Evolutionary conservation across 1,140 invertebrate species (phyloP), one percentile per base, ranked within the genome.

Genomic region (Drosophila nikananu): DNA sequence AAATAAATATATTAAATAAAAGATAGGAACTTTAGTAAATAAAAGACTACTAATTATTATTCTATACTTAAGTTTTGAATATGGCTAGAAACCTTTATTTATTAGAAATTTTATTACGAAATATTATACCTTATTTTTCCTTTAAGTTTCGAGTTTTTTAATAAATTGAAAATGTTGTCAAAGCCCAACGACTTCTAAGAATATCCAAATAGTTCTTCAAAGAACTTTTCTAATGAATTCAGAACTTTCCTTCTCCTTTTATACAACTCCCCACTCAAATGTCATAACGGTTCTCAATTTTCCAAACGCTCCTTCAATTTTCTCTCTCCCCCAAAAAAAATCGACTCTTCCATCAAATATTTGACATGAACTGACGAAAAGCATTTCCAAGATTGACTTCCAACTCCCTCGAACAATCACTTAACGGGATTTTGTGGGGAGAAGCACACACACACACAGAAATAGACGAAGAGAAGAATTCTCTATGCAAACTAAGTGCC

Each of bases 401-500:
- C 51, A 74, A 52, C 68, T 73, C 58, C 66, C 72, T 75, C 58
- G 41, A 46, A 75, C 72, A 75, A 70, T 70, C 75, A 70, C 75
- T 68, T 89, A 87, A 89, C 83, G 83, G 81, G 81, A 81, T 44
- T 52, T 44, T 25, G 49, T 27, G 39, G 51, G 35, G 49, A 67
- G 54, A 55, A 17, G 27, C 27, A 13, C 9, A 6, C 6, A 19
- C 10, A 44, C n/a, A n/a, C n/a, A n/a, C n/a, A n/a, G n/a, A n/a
- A n/a, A n/a, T n/a, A n/a, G 3, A 12, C 67, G 67, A 48, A 76
- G 54, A 79, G 77, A 75, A 67, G 65, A 79, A 57, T 81, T 82
- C 65, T 64, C 81, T 87, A 87, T 87, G 84, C 84, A 87, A 89
- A 87, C 84, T 89, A 89, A 84, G 83, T 84, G 81, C 83, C 74